These are phyloP conservation scores for Asarcornis scutulata DNA, from an alignment of 2,113 vertebrate species.

Conservation along the genomic window DNA sequence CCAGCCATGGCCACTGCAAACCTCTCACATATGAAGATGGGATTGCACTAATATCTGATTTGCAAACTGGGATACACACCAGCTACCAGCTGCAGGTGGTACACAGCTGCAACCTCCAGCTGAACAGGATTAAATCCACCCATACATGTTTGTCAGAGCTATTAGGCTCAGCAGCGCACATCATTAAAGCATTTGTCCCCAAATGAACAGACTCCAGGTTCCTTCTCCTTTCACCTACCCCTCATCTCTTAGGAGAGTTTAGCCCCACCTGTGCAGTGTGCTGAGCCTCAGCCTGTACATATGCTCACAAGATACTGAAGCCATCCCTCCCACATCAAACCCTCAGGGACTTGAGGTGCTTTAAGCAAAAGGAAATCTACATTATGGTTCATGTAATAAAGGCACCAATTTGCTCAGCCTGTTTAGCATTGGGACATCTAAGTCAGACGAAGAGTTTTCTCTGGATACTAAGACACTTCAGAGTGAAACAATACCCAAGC, in stretches of 20 bases:
- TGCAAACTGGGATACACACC: neutral
- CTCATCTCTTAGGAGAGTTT: neutral
- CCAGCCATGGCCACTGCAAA: neutral
- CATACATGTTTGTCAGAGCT: neutral
- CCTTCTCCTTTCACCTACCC: neutral
- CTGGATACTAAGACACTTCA: neutral
- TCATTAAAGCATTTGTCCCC: neutral
- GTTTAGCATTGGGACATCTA: neutral
- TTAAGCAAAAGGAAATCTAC: neutral
- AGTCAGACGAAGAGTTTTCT: neutral
- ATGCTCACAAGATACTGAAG: neutral
- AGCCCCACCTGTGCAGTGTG: neutral
- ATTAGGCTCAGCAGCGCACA: neutral
- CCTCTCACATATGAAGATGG: neutral
- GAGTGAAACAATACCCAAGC: neutral
- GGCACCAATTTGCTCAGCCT: neutral
- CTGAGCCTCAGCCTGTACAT: neutral
- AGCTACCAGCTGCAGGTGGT: neutral
- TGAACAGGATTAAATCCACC: neutral
- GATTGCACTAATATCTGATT: neutral
- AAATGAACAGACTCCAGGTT: neutral
- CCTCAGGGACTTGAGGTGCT: neutral
- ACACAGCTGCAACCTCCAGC: neutral
- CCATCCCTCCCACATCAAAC: neutral
- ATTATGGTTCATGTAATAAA: neutral